A percentile compares a stretch with the other conserved stretches of the same genome.
phyloP scores from a whole-genome alignment of 2,113 vertebrate species.

The pig (Sus scrofa) region T2T-Sscrofa CM000827.6:57315001-57315500 shows the following conservation, averaged over 20 bases:
- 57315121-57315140: neutral
- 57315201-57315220: neutral
- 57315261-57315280: neutral
- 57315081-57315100: neutral
- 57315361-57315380: too few relatives aligned
- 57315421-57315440: too few relatives aligned
- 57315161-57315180: constrained; percentile 10
- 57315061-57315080: constrained; percentile 32
- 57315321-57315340: neutral
- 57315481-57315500: too few relatives aligned
- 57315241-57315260: neutral
- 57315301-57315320: neutral
- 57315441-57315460: too few relatives aligned
- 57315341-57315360: too few relatives aligned
- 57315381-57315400: too few relatives aligned
- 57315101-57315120: neutral
- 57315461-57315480: too few relatives aligned
- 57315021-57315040: constrained; percentile 37
- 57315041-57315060: constrained; percentile 62
- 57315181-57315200: neutral
- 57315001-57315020: neutral
- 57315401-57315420: too few relatives aligned
- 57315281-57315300: neutral
- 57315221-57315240: neutral
- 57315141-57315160: neutral